Evolutionary conservation across 1,140 invertebrate species (phyloP).

Genomic region (Schlechtendalia chinensis): DNA sequence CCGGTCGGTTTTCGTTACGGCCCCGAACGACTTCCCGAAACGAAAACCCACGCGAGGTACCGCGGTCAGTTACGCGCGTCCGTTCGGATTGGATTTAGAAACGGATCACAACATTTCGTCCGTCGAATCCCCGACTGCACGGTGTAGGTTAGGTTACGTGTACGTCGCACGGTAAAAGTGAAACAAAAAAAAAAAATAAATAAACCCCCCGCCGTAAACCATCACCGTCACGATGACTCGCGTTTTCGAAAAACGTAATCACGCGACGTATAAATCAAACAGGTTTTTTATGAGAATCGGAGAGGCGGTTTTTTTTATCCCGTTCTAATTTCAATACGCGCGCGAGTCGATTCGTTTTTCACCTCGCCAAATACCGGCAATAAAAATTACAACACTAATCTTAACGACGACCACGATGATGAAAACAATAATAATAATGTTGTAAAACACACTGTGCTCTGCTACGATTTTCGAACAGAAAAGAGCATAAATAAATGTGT

Average conservation of each 20-base stretch:
- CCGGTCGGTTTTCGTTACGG: neutral
- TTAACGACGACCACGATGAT: too few relatives aligned
- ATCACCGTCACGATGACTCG: conserved; percentile 13
- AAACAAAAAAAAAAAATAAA: neutral
- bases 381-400: neutral
- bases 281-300: neutral
- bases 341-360: conserved; percentile 17
- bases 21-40: neutral
- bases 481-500: too few relatives aligned
- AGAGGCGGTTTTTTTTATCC: neutral
- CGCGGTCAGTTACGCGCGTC: neutral
- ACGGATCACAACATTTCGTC: neutral
- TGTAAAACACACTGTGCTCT: neutral
- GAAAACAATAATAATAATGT: too few relatives aligned
- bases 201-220: too few relatives aligned
- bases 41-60: neutral
- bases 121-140: neutral
- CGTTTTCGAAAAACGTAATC: conserved; percentile 19
- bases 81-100: neutral
- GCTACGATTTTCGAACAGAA: too few relatives aligned
- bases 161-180: neutral
- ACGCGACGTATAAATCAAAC: conserved; percentile 18
- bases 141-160: too few relatives aligned
- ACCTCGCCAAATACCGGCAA: conserved; percentile 11
- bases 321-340: neutral